Conservation (phyloP, 2,888 invertebrate genomes). For the Drosophila phalerata region DNA sequence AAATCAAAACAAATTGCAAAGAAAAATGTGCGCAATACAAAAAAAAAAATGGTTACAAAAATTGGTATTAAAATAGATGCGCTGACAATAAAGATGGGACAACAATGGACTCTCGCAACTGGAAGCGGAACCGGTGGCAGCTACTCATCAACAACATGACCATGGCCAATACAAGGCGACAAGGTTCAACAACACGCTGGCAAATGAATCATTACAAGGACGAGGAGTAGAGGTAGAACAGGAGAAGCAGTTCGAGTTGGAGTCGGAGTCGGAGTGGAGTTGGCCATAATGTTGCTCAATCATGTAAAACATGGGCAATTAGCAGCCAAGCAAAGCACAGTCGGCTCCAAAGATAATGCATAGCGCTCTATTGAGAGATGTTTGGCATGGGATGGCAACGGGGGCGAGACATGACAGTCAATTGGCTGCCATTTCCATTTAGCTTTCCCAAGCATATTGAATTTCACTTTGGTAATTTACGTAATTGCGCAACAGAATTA, state of each 20-base stretch:
- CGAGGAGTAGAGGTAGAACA: not conserved
- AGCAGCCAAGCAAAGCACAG: constrained; percentile 40
- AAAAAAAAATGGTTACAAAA: constrained; percentile 42
- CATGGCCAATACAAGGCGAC: constrained; percentile 10
- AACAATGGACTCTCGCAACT: constrained; percentile 39
- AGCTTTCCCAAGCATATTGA: constrained; percentile 64
- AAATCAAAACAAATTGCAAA: constrained; percentile 71
- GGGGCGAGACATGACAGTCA: constrained; percentile 28
- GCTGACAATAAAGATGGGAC: constrained; percentile 41
- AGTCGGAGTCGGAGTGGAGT: constrained; percentile 20
- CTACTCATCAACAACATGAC: constrained; percentile 34
- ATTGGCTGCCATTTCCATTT: constrained; percentile 50
- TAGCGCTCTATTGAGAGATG: constrained; percentile 18
- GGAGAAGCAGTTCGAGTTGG: not conserved
- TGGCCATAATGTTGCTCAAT: constrained; percentile 63
- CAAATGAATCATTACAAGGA: constrained; percentile 24
- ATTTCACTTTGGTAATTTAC: constrained; percentile 74
- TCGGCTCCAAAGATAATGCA: constrained; percentile 56
- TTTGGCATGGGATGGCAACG: not conserved
- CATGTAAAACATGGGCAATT: constrained; percentile 73
- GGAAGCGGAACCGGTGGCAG: constrained; percentile 15
- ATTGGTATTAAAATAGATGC: constrained; percentile 48
- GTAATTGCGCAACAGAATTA: constrained; percentile 68
- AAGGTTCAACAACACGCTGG: constrained; percentile 20
- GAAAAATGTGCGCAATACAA: constrained; percentile 48